These are phyloP conservation scores for Zaprionus inermis DNA, from an alignment of 1,140 invertebrate genomes.

Conservation along the genomic window DNA sequence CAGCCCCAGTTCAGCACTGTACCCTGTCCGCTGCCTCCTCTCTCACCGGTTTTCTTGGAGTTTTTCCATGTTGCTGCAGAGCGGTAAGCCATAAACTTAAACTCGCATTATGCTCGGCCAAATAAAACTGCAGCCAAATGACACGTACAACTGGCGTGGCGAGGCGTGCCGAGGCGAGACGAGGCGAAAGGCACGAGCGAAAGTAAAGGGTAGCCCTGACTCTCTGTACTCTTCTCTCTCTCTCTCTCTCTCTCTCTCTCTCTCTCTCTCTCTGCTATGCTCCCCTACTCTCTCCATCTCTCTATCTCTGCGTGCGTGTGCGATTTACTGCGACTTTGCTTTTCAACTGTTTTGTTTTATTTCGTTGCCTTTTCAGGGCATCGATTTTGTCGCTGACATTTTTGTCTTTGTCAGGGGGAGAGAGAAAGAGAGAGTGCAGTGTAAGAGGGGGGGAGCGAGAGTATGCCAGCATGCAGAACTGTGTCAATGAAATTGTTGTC, in stretches of 20 bases:
- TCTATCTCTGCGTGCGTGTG: slow-evolving; percentile 38
- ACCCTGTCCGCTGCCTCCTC: neutral
- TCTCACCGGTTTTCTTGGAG: neutral
- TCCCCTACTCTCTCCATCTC: neutral
- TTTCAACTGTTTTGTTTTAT: slow-evolving; percentile 74
- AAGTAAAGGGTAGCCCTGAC: neutral
- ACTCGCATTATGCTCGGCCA: slow-evolving; percentile 71
- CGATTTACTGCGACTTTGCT: slow-evolving; percentile 75
- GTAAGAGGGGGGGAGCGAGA: neutral
- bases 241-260: neutral
- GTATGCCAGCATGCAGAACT: slow-evolving; percentile 44
- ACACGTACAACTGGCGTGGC: slow-evolving; percentile 68
- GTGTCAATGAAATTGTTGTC: slow-evolving; percentile 77
- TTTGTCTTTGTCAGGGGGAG: slow-evolving; percentile 42
- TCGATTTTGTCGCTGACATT: slow-evolving; percentile 73
- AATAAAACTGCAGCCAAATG: slow-evolving; percentile 80
- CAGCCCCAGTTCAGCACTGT: slow-evolving; percentile 62
- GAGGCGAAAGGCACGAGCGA: slow-evolving; percentile 2
- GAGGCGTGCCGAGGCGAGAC: neutral
- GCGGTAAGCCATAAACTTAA: slow-evolving; percentile 69
- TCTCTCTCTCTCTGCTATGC: neutral
- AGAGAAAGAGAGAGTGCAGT: slow-evolving; percentile 18
- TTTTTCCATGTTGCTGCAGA: slow-evolving; percentile 3
- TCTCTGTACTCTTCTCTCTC: neutral
- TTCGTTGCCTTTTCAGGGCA: slow-evolving; percentile 74